Evolutionary conservation across 2,113 vertebrate genomes (phyloP).

Genomic region (Calonectris borealis): DNA sequence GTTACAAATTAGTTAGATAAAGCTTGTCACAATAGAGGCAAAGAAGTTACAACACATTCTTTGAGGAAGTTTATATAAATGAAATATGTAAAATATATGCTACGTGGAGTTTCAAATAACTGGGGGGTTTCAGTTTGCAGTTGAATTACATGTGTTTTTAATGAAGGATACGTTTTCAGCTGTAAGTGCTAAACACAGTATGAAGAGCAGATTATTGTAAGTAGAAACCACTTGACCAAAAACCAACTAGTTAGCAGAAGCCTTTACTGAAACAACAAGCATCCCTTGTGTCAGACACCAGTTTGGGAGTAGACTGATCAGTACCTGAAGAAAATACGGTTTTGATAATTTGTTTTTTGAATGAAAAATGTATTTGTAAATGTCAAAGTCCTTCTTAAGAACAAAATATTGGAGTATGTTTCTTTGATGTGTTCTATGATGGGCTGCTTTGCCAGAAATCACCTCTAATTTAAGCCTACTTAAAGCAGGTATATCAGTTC

Average conservation of each 20-base stretch:
- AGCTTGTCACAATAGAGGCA: neutral
- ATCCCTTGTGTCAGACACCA: neutral
- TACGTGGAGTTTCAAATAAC: neutral
- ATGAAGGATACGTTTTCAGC: neutral
- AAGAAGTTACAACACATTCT: neutral
- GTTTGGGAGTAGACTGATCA: neutral
- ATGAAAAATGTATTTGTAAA: neutral
- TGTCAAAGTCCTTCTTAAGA: neutral
- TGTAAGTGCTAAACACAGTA: neutral
- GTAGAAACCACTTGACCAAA: neutral
- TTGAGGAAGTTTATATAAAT: neutral
- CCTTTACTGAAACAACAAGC: neutral
- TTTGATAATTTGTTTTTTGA: neutral
- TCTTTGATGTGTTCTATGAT: neutral
- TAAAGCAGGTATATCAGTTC: neutral
- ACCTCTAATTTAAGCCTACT: neutral
- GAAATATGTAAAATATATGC: neutral
- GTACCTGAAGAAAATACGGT: neutral
- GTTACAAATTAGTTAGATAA: neutral
- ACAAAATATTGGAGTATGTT: neutral
- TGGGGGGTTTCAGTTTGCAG: rapidly evolving
- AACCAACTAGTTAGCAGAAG: neutral
- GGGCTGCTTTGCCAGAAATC: neutral
- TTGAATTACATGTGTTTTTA: neutral
- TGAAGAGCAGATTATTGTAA: neutral